A percentile compares a stretch with the other conserved stretches of the same genome.
phyloP scores from a whole-genome alignment of 2,888 invertebrate species.

The Lithophane ornitopus region DNA sequence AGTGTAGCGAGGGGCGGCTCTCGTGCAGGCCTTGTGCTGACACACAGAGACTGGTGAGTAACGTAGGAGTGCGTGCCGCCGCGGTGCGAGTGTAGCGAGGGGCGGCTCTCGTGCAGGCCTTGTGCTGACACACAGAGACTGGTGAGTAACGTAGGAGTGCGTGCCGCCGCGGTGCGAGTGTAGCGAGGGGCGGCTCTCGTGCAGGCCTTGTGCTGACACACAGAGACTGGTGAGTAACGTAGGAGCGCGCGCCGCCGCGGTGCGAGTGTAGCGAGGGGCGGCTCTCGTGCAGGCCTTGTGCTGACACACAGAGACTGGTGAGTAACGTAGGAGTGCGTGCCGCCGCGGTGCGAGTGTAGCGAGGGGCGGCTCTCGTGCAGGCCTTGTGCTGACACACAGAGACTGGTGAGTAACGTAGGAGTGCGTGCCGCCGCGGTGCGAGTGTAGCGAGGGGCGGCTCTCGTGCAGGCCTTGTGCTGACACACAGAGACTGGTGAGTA shows the following conservation, averaged over 20 bases:
- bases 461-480: no score
- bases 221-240: slow-evolving; percentile 68
- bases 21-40: background rate
- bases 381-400: background rate
- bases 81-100: background rate
- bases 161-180: background rate
- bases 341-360: background rate
- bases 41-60: no score
- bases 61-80: no score
- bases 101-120: slow-evolving; percentile 78
- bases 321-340: background rate
- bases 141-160: slow-evolving; percentile 43
- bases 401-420: background rate
- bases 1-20: background rate
- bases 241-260: slow-evolving; percentile 79
- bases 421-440: no score
- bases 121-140: slow-evolving; percentile 73
- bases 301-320: slow-evolving; percentile 67
- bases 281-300: slow-evolving; percentile 82
- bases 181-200: background rate
- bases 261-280: slow-evolving; percentile 85
- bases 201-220: slow-evolving; percentile 69
- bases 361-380: background rate
- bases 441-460: no score
- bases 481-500: no score